Conservation (phyloP, 2,888 invertebrate species). For the Flexamia atlantica region DNA sequence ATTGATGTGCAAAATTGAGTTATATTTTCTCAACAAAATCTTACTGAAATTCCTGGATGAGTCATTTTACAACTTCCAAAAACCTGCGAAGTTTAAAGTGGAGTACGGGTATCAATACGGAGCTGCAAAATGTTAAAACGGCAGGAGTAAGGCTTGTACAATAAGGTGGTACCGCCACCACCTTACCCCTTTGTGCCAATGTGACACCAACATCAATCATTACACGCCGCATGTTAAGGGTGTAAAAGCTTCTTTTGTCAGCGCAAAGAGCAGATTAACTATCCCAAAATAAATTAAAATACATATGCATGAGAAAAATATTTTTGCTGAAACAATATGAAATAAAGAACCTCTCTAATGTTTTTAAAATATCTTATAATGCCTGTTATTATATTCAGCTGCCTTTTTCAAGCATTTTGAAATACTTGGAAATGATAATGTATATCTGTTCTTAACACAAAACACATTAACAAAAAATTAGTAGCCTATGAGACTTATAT, state of each 20-base stretch:
- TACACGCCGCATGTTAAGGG: not conserved
- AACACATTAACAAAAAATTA: no score
- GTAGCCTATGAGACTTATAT: no score
- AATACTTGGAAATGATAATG: no score
- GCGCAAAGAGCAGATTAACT: not conserved
- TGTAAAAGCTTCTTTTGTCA: constrained; percentile 25
- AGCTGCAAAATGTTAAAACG: not conserved
- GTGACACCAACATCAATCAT: constrained; percentile 31
- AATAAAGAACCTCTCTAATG: no score
- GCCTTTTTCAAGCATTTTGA: no score
- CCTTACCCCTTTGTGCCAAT: constrained; percentile 16
- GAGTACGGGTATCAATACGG: not conserved
- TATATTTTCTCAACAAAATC: no score
- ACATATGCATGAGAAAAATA: no score
- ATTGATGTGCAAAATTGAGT: no score
- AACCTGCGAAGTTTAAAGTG: not conserved
- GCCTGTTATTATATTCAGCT: no score
- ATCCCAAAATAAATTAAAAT: not conserved
- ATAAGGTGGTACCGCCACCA: constrained; percentile 12
- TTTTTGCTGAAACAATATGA: no score
- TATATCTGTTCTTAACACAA: no score
- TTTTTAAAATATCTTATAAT: no score
- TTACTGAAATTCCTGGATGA: constrained; percentile 25
- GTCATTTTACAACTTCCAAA: not conserved
- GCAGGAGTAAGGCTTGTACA: constrained; percentile 4